phyloP scores from a whole-genome alignment of 2,888 invertebrate species.

The Spicauda simplicius region DNA sequence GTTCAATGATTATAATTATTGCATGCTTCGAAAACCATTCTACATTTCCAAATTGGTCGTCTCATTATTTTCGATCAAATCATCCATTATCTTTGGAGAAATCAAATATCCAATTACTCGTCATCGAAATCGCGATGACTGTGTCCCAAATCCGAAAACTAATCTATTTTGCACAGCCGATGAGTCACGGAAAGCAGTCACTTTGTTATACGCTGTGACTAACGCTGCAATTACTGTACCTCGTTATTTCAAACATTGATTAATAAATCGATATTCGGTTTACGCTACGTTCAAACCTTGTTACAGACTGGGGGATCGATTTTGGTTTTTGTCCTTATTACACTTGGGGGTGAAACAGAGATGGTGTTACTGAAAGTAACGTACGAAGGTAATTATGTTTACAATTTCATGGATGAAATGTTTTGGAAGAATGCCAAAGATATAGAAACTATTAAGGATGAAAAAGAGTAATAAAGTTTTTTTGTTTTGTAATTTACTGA shows the following conservation, averaged over 20 bases:
- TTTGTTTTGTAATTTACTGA: too few species aligned
- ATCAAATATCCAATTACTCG: neutral
- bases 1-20: too few species aligned
- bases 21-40: neutral
- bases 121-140: constrained; percentile 12
- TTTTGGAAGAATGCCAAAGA: too few species aligned
- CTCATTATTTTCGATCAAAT: neutral
- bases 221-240: constrained; percentile 29
- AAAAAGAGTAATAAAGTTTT: too few species aligned
- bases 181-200: constrained; percentile 22
- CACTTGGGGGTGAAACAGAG: neutral
- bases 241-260: constrained; percentile 28
- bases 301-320: neutral
- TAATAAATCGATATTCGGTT: constrained; percentile 28
- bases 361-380: neutral
- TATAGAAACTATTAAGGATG: too few species aligned
- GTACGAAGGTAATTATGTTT: too few species aligned
- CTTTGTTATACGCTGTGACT: constrained; percentile 21
- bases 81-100: neutral
- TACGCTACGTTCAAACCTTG: neutral
- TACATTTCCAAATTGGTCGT: neutral
- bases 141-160: constrained; percentile 19
- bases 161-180: constrained; percentile 22
- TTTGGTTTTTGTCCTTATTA: neutral
- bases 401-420: too few species aligned